phyloP scores from a whole-genome alignment of 2,888 invertebrate species.

The Azorinus chamasolen region DNA sequence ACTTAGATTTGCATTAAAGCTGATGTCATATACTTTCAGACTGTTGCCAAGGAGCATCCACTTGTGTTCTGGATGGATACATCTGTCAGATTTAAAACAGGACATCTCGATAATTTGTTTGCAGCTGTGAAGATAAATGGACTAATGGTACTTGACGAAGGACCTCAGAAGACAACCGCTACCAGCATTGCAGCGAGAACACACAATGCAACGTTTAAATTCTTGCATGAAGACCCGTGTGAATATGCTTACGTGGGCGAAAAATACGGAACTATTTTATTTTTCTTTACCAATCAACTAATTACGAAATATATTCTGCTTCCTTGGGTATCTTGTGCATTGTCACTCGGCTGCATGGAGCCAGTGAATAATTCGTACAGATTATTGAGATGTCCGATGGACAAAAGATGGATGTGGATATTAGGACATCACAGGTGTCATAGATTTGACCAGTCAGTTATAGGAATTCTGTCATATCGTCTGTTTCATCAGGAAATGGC shows the following conservation, averaged over 20 bases:
- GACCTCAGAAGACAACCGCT: not conserved
- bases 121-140: slow-evolving; percentile 34
- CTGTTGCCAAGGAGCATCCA: slow-evolving; percentile 40
- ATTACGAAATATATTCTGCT: slow-evolving; percentile 44
- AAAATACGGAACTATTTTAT: slow-evolving; percentile 44
- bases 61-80: slow-evolving; percentile 64
- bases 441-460: slow-evolving; percentile 58
- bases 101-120: slow-evolving; percentile 30
- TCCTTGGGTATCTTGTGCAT: slow-evolving; percentile 64
- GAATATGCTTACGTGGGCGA: slow-evolving; percentile 32
- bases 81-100: slow-evolving; percentile 43
- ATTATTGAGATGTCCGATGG: slow-evolving; percentile 22
- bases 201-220: slow-evolving; percentile 30
- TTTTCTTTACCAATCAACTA: slow-evolving; percentile 42
- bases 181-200: slow-evolving; percentile 38
- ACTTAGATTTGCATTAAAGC: too few relatives aligned
- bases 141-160: slow-evolving; percentile 20
- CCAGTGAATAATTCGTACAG: slow-evolving; percentile 19
- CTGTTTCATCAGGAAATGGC: too few relatives aligned
- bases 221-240: slow-evolving; percentile 44
- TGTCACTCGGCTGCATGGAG: slow-evolving; percentile 51
- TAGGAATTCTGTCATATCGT: slow-evolving; percentile 36
- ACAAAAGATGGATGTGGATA: too few relatives aligned
- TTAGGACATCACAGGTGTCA: slow-evolving; percentile 57
- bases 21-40: too few relatives aligned